Evolutionary conservation across 2,888 invertebrate genomes (phyloP).

Genomic region (Harpalus rufipes): DNA sequence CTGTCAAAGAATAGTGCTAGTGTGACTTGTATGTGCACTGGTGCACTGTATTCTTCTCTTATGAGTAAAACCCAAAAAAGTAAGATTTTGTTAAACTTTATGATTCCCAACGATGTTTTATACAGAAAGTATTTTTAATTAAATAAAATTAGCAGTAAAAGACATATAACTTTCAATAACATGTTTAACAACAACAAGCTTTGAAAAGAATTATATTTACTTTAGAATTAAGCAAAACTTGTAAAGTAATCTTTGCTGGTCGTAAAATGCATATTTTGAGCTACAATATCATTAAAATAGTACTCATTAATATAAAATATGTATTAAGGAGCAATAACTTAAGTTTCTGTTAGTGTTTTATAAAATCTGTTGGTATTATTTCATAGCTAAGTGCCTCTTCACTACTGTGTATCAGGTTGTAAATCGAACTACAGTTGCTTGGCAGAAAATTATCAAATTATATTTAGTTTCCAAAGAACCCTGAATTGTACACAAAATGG

Average conservation of each 20-base stretch:
- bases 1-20: no score
- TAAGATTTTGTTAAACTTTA: not conserved
- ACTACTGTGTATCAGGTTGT: slow-evolving; percentile 15
- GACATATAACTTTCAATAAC: not conserved
- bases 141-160: not conserved
- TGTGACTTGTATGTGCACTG: not conserved
- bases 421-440: not conserved
- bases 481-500: not conserved
- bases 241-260: not conserved
- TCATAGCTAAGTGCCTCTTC: slow-evolving; percentile 15
- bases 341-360: not conserved
- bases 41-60: not conserved
- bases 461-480: slow-evolving; percentile 4
- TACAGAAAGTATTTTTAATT: not conserved
- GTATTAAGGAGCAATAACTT: not conserved
- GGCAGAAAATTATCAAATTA: not conserved
- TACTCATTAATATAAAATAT: not conserved
- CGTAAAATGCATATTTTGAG: not conserved
- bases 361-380: not conserved
- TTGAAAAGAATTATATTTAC: not conserved
- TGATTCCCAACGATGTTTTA: not conserved
- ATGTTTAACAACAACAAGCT: not conserved
- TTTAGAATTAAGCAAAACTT: not conserved
- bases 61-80: not conserved
- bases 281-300: not conserved